Conservation (phyloP, 92 coral and sea anemone species). For the Hydrozoanthus gracilis region DNA sequence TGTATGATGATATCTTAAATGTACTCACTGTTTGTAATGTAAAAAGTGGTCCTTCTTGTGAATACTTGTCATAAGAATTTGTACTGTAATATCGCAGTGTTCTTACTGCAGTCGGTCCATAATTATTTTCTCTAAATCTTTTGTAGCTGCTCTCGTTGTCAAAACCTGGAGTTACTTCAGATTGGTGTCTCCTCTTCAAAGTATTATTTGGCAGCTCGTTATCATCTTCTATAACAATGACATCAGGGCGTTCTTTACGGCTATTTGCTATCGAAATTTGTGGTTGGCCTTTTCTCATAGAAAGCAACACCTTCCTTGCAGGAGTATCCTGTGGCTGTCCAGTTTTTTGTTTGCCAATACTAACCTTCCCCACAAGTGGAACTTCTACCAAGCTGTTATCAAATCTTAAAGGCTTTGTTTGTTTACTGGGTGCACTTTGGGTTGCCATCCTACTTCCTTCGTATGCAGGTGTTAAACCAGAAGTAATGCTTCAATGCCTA, state of each 20-base stretch:
- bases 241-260: background rate
- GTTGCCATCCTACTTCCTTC: background rate
- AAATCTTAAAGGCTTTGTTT: background rate
- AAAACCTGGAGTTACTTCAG: conserved; percentile 57
- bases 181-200: conserved; percentile 66
- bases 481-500: background rate
- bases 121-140: conserved; percentile 11
- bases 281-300: background rate
- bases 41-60: conserved; percentile 54
- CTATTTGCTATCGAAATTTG: background rate
- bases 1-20: background rate
- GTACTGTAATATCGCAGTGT: conserved; percentile 35
- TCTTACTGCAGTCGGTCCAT: conserved; percentile 11
- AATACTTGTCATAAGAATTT: conserved; percentile 29
- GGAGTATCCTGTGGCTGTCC: background rate
- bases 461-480: background rate
- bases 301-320: background rate
- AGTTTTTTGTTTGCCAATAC: background rate
- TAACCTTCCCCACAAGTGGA: background rate
- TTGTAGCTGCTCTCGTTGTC: conserved; percentile 40
- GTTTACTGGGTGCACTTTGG: conserved; percentile 5
- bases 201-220: conserved; percentile 24
- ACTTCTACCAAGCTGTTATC: background rate
- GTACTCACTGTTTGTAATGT: conserved; percentile 75
- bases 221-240: conserved; percentile 16